phyloP scores from a whole-genome alignment of 2,113 vertebrate species.

The Todiramphus chloris region DNA sequence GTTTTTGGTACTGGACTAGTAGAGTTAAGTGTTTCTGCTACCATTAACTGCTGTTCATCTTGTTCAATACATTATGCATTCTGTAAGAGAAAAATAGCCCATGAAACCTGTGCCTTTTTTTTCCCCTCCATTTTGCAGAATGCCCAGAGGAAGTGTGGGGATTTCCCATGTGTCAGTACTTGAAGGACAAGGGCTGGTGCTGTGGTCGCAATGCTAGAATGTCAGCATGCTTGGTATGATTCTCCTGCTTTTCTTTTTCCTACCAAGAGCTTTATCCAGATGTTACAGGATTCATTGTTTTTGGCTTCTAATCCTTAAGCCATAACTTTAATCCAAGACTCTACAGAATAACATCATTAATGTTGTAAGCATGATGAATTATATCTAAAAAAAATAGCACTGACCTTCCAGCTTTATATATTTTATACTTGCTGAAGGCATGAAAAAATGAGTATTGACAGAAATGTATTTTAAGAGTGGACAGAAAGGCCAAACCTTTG shows the following conservation, averaged over 20 bases:
- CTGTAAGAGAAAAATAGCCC: slow-evolving; percentile 15
- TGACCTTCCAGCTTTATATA: slow-evolving; percentile 26
- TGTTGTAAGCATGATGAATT: slow-evolving; percentile 52
- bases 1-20: slow-evolving; percentile 29
- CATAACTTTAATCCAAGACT: slow-evolving; percentile 49
- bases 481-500: slow-evolving; percentile 15
- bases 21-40: slow-evolving; percentile 14
- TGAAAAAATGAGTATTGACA: slow-evolving; percentile 35
- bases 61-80: slow-evolving; percentile 2
- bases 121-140: slow-evolving; percentile 68
- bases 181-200: slow-evolving; percentile 83
- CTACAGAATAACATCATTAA: slow-evolving; percentile 45
- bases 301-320: slow-evolving; percentile 47
- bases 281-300: slow-evolving; percentile 50
- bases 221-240: slow-evolving; percentile 95
- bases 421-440: background rate
- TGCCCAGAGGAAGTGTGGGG: slow-evolving; percentile 74
- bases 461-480: slow-evolving; percentile 34
- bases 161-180: slow-evolving; percentile 92
- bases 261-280: slow-evolving; percentile 37
- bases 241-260: slow-evolving; percentile 14
- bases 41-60: slow-evolving; percentile 47
- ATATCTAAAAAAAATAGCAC: slow-evolving; percentile 19
- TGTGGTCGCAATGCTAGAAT: slow-evolving; percentile 96
- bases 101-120: slow-evolving; percentile 17